Evolutionary conservation across 2,113 vertebrate species (phyloP).

Genomic region (Brienomyrus longianalis): DNA sequence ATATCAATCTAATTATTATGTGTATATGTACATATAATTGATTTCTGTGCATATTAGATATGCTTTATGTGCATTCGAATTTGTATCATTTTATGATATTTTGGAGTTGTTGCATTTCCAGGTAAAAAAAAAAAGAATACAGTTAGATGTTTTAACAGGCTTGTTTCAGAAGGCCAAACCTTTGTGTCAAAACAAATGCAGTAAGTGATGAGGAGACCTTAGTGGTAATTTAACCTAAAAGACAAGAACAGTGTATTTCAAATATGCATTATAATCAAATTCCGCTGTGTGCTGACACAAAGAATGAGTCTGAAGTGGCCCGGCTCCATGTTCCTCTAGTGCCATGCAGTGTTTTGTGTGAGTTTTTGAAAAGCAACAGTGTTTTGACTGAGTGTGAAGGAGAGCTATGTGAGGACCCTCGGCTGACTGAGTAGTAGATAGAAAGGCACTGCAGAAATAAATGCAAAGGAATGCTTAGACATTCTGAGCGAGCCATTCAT

Average conservation of each 20-base stretch:
- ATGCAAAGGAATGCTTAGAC: constrained; percentile 15
- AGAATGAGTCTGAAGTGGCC: background rate
- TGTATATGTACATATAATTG: background rate
- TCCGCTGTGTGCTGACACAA: background rate
- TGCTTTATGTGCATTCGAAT: background rate
- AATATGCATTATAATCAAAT: constrained; percentile 7
- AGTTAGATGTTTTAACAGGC: background rate
- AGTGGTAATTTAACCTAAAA: background rate
- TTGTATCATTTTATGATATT: background rate
- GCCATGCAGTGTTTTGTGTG: background rate
- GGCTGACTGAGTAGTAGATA: constrained; percentile 4
- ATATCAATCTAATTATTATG: background rate
- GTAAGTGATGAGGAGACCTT: background rate
- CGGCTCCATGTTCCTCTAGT: background rate
- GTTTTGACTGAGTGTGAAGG: constrained; percentile 8
- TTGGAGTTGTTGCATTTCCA: background rate
- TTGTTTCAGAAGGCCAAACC: background rate
- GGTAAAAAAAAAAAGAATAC: background rate
- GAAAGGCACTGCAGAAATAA: background rate
- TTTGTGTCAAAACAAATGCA: background rate
- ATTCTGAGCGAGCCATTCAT: constrained; percentile 18
- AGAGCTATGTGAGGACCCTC: constrained; percentile 2
- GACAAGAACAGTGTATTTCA: background rate
- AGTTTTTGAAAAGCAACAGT: background rate
- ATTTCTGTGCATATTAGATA: background rate